Percentiles rank a stretch among this genome's conserved stretches.
phyloP scores from a whole-genome alignment of 2,113 vertebrate genomes.

The Alethe diademata region DNA sequence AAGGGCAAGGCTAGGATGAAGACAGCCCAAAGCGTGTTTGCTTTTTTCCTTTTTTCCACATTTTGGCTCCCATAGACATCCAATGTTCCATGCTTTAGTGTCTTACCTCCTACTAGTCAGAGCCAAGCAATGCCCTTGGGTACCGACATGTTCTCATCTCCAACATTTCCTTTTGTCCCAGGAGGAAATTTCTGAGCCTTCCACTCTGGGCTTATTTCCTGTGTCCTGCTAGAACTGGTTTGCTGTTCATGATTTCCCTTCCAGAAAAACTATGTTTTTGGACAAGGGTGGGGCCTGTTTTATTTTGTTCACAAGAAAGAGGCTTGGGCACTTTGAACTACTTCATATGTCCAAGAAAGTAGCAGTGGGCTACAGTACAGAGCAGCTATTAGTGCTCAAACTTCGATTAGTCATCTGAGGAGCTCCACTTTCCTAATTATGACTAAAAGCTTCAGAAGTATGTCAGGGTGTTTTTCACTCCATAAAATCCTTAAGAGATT shows the following conservation, averaged over 20 bases:
- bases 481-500: background rate
- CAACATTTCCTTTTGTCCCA: background rate
- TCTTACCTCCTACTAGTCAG: background rate
- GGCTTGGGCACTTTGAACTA: background rate
- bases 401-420: slow-evolving; percentile 25
- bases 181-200: slow-evolving; percentile 16
- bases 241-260: slow-evolving; percentile 33
- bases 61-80: background rate
- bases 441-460: slow-evolving; percentile 18
- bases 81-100: slow-evolving; percentile 25
- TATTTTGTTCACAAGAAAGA: slow-evolving; percentile 38
- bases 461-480: slow-evolving; percentile 3
- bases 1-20: slow-evolving; percentile 8
- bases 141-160: background rate
- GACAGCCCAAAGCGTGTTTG: background rate
- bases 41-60: slow-evolving; percentile 37
- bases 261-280: slow-evolving; percentile 42
- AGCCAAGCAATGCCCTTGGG: slow-evolving; percentile 15
- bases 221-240: slow-evolving; percentile 12
- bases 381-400: slow-evolving; percentile 22
- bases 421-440: background rate
- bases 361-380: slow-evolving; percentile 28
- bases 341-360: slow-evolving; percentile 32
- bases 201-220: slow-evolving; percentile 1
- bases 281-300: slow-evolving; percentile 28